phyloP scores from a whole-genome alignment of 2,113 vertebrate genomes.

The Passer montanus region DNA sequence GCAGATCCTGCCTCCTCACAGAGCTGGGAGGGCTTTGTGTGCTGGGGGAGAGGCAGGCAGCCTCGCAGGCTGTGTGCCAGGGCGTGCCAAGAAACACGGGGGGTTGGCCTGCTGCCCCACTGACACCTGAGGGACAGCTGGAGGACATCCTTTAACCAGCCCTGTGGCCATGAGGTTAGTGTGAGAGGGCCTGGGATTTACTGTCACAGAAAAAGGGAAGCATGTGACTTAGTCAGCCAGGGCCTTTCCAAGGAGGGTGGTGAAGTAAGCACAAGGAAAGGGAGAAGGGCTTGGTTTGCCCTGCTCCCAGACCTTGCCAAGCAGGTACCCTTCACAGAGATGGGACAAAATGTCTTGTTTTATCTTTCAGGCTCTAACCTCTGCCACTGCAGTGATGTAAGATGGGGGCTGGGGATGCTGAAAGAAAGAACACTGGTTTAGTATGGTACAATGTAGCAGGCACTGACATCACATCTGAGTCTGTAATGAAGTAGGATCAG shows the following conservation, averaged over 20 bases:
- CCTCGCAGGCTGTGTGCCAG: background rate
- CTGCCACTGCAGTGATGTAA: background rate
- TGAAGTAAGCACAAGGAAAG: background rate
- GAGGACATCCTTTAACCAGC: background rate
- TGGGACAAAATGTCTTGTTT: background rate
- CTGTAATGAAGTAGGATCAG: background rate
- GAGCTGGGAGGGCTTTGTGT: background rate
- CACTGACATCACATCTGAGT: background rate
- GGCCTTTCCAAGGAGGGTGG: background rate
- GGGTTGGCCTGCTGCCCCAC: background rate
- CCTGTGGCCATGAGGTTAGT: background rate
- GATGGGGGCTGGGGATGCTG: background rate
- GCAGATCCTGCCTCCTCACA: background rate
- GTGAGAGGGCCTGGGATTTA: background rate
- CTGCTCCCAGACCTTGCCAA: background rate
- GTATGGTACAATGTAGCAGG: background rate
- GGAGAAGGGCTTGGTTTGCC: background rate
- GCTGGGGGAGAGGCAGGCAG: background rate
- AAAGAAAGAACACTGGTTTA: background rate
- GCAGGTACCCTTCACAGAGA: background rate
- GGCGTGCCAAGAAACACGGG: fast-evolving
- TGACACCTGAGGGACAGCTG: background rate
- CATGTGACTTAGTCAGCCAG: fast-evolving
- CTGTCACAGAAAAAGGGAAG: background rate
- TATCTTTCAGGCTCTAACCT: background rate